Evolutionary conservation across 2,888 invertebrate species (phyloP), one percentile per base, ranked within the genome.

Genomic region (Phymatocera aterrima): DNA sequence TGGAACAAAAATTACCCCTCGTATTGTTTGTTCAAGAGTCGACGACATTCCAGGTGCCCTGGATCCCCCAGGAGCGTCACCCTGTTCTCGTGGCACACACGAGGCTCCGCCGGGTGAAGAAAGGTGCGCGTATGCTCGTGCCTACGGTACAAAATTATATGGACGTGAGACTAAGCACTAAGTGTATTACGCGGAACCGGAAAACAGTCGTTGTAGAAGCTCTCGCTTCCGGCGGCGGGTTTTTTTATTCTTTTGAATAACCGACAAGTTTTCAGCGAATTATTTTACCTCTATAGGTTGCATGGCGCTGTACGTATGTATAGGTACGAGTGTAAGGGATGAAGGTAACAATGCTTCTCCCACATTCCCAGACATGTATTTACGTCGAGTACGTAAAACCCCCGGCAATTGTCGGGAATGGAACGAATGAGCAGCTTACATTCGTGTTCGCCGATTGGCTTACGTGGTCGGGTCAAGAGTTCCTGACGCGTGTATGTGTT

Each of bases 1-100:
- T 89, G 84, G 0, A 85, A 72, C 34, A 72, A 72, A 31, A 72
- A 72, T 6, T 18, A 51, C 24, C 10, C 24, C 21, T 46, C 46
- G 57, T 28, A 43, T 43, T 10, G 61, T 64, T 37, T 64, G 18
- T 37, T 37, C 18, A 18, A 64, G 21, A 37, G 37, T 64, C 12
- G 34, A 64, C 8, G 61, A 34, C 18, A 64, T 37, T 21, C n/a
- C 61, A n/a, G 2, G 34, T 28, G 18, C 61, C 34, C 61, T 1
- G 34, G 61, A 64, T 64, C 61, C 61, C n/a, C 10, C 61, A 37
- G 61, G 18, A 34, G 6, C 37, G 10, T 10, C 15, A 8, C 8
- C 40, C 4, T 6, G 15, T 15, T 28, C 40, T 40, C 8, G 4
- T 40, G 8, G 40, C 8, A 40, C 40, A 4, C 40, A 40, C 40